Evolutionary conservation across 1,140 invertebrate genomes (phyloP).

Genomic region (Drosophila tsacasi): DNA sequence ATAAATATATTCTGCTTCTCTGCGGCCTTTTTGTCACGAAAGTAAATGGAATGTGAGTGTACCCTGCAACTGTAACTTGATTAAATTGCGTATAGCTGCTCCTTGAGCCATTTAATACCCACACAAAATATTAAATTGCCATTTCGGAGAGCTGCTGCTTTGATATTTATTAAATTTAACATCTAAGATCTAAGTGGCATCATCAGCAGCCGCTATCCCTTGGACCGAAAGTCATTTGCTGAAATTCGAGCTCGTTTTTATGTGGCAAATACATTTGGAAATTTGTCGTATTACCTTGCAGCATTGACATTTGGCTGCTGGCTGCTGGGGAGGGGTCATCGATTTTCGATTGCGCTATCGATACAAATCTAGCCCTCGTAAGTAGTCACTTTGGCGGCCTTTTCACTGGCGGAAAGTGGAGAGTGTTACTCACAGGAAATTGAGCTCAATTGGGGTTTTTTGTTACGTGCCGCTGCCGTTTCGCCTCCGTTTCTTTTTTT

Average conservation of each 20-base stretch:
- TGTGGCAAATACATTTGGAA: slow-evolving; percentile 51
- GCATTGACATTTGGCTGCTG: slow-evolving; percentile 43
- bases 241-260: slow-evolving; percentile 55
- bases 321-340: slow-evolving; percentile 36
- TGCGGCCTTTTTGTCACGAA: slow-evolving; percentile 8
- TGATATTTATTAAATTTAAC: slow-evolving; percentile 74
- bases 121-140: slow-evolving; percentile 54
- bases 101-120: slow-evolving; percentile 47
- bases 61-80: slow-evolving; percentile 25
- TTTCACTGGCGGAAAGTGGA: slow-evolving; percentile 12
- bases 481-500: slow-evolving; percentile 5
- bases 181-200: slow-evolving; percentile 30
- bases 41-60: slow-evolving; percentile 28
- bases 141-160: slow-evolving; percentile 42
- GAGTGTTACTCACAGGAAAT: slow-evolving; percentile 55
- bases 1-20: slow-evolving; percentile 6
- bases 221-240: slow-evolving; percentile 28
- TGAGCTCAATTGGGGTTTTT: slow-evolving; percentile 64
- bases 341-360: slow-evolving; percentile 73
- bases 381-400: slow-evolving; percentile 62
- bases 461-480: slow-evolving; percentile 56
- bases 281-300: slow-evolving; percentile 58
- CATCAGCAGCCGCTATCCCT: slow-evolving; percentile 12
- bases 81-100: slow-evolving; percentile 21
- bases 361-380: slow-evolving; percentile 51